Conservation (phyloP, 2,113 vertebrate species). For the Phrynosoma platyrhinos region DNA sequence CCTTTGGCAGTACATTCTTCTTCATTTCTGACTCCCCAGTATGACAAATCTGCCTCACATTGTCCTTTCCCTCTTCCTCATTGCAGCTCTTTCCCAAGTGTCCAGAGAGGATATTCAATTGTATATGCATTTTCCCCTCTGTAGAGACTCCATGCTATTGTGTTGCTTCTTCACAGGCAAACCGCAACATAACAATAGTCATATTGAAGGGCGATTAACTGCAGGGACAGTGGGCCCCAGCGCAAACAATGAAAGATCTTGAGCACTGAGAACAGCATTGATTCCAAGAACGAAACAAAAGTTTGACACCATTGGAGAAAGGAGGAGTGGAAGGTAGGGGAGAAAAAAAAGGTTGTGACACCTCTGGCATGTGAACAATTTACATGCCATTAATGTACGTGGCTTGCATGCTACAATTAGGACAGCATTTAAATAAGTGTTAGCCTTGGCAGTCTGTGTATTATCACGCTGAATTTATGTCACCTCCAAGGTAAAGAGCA, state of each 20-base stretch:
- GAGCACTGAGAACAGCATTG: slow-evolving; percentile 67
- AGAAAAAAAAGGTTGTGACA: slow-evolving; percentile 60
- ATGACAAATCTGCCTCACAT: neutral
- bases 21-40: neutral
- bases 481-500: slow-evolving; percentile 65
- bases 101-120: slow-evolving; percentile 8
- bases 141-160: slow-evolving; percentile 8
- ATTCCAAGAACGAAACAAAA: slow-evolving; percentile 70
- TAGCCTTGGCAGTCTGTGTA: slow-evolving; percentile 56
- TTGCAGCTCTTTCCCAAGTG: neutral
- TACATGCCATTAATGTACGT: slow-evolving; percentile 39
- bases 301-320: slow-evolving; percentile 63
- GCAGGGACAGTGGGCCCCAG: slow-evolving; percentile 64
- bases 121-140: slow-evolving; percentile 1
- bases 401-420: slow-evolving; percentile 46
- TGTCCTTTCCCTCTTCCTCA: neutral
- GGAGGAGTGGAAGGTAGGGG: neutral
- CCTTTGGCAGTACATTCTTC: neutral
- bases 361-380: slow-evolving; percentile 54
- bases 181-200: slow-evolving; percentile 67
- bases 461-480: slow-evolving; percentile 66
- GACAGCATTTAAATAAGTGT: slow-evolving; percentile 66
- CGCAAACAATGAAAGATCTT: slow-evolving; percentile 71
- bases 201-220: slow-evolving; percentile 74
- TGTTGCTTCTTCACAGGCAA: slow-evolving; percentile 58